phyloP scores from a whole-genome alignment of 1,140 invertebrate genomes.

The Diploscapter pachys region DNA sequence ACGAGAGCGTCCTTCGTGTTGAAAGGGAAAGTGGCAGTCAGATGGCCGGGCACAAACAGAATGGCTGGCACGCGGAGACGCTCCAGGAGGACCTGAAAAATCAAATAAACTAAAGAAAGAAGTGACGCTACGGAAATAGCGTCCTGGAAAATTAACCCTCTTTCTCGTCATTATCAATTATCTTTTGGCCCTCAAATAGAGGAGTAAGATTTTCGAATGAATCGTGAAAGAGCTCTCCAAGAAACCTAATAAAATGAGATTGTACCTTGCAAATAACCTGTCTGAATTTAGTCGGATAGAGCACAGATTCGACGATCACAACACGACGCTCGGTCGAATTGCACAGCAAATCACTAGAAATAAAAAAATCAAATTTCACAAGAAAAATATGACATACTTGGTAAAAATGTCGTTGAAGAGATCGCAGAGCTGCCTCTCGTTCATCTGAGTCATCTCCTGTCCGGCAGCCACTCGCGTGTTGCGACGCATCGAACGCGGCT shows the following conservation, averaged over 20 bases:
- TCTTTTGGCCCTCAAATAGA: neutral
- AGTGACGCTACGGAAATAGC: no score
- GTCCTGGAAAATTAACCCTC: neutral
- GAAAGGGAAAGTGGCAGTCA: slow-evolving; percentile 11
- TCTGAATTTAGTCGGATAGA: slow-evolving; percentile 2
- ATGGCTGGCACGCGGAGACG: neutral
- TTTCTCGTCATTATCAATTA: neutral
- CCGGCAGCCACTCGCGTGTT: neutral
- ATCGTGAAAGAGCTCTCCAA: neutral
- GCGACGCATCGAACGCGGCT: neutral
- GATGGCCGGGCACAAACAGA: slow-evolving; percentile 8
- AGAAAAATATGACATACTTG: slow-evolving; percentile 1
- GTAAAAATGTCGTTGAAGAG: neutral
- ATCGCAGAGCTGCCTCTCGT: neutral
- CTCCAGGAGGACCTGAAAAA: slow-evolving; percentile 4
- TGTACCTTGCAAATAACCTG: neutral
- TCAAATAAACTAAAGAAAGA: neutral
- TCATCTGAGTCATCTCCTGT: neutral
- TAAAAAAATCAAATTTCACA: neutral
- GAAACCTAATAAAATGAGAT: neutral
- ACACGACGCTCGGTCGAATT: slow-evolving; percentile 1
- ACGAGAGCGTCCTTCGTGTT: slow-evolving; percentile 6
- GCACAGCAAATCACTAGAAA: neutral
- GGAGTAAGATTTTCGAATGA: neutral
- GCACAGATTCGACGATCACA: neutral